phyloP scores from a whole-genome alignment of 1,140 invertebrate species.

The Cataglyphis hispanica region DNA sequence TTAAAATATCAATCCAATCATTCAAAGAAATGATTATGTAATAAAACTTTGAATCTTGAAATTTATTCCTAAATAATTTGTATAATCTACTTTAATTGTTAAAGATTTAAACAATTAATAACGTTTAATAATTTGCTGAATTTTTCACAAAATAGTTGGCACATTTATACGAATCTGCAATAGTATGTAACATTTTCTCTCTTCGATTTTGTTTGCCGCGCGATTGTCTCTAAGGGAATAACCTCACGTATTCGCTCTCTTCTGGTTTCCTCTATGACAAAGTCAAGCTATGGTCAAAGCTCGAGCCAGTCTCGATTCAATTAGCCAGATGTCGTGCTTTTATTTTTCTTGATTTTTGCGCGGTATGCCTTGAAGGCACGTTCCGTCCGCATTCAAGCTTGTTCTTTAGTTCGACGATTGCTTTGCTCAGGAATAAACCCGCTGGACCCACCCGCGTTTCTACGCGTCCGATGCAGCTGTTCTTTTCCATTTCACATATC shows the following conservation, averaged over 20 bases:
- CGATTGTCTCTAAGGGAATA: background rate
- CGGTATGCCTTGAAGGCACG: background rate
- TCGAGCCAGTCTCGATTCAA: slow-evolving; percentile 26
- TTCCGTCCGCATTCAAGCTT: background rate
- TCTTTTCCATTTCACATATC: slow-evolving; percentile 16
- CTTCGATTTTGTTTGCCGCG: background rate
- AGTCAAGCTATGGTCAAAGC: background rate
- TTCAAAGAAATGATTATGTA: background rate
- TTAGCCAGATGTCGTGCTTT: slow-evolving; percentile 41
- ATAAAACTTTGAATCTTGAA: background rate
- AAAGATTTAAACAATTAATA: slow-evolving; percentile 1
- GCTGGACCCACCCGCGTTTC: background rate
- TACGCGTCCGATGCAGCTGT: slow-evolving; percentile 3
- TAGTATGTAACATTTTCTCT: background rate
- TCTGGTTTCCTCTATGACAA: slow-evolving; percentile 15
- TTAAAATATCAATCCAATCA: background rate
- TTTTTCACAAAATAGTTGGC: background rate
- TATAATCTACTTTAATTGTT: background rate
- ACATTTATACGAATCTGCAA: background rate
- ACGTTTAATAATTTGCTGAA: background rate
- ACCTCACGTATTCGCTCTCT: background rate
- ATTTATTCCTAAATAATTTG: slow-evolving; percentile 1
- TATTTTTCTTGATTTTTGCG: slow-evolving; percentile 45
- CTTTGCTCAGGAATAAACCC: slow-evolving; percentile 13
- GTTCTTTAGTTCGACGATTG: slow-evolving; percentile 23